Percentiles rank a stretch among this genome's conserved stretches.
Conservation (phyloP, 2,113 vertebrate species). For the Cynocephalus volans region DNA sequence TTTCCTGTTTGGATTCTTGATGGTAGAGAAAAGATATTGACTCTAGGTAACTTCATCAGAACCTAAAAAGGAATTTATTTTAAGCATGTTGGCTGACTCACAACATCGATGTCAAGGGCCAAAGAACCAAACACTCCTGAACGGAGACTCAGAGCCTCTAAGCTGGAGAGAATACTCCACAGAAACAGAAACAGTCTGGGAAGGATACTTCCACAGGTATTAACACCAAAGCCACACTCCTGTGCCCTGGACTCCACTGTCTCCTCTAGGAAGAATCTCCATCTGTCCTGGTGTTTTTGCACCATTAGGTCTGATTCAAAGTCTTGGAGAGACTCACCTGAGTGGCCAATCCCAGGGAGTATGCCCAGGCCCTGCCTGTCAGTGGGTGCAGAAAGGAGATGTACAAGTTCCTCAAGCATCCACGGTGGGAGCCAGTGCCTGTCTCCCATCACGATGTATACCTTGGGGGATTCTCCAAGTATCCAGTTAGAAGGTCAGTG, state of each 20-base stretch:
- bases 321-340: not conserved
- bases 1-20: not conserved
- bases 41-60: not conserved
- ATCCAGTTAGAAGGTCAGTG: not conserved
- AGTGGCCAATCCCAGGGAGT: not conserved
- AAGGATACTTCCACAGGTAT: not conserved
- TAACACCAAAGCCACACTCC: not conserved
- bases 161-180: not conserved
- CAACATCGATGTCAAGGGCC: not conserved
- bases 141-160: not conserved
- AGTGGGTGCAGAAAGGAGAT: not conserved
- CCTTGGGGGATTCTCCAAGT: not conserved
- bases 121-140: not conserved
- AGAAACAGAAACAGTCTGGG: not conserved
- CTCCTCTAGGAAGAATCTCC: not conserved
- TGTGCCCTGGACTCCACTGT: not conserved
- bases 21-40: not conserved
- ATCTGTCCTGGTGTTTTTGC: not conserved
- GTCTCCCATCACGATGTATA: not conserved
- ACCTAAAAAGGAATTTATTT: not conserved
- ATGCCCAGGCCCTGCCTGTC: not conserved
- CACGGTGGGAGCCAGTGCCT: not conserved
- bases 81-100: not conserved
- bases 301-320: not conserved
- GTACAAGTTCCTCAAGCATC: not conserved